Evolutionary conservation across 2,113 vertebrate species (phyloP).

Genomic region (Turnix velox): DNA sequence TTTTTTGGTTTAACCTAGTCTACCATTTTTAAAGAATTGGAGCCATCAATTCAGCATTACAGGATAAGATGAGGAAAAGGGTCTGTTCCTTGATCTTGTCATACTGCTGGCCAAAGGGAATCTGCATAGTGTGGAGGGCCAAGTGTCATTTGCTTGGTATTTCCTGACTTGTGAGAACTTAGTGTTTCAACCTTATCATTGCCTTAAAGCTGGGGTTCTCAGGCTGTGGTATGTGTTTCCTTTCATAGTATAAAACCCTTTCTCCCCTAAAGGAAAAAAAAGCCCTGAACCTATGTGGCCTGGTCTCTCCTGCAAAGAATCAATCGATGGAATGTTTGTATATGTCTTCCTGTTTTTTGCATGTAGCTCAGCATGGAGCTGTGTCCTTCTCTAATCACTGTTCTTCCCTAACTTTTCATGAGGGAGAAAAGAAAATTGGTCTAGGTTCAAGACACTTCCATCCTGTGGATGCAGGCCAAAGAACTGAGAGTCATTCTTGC

Average conservation of each 20-base stretch:
- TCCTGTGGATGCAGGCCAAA: neutral
- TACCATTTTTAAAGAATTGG: neutral
- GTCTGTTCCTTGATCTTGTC: neutral
- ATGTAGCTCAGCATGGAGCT: neutral
- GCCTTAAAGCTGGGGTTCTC: slow-evolving; percentile 23
- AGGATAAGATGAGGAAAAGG: neutral
- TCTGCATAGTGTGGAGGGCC: neutral
- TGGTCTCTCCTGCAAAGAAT: neutral
- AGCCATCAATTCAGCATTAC: neutral
- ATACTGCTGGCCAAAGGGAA: neutral
- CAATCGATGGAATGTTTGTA: neutral
- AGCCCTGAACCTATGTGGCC: neutral
- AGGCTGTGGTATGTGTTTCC: slow-evolving; percentile 2
- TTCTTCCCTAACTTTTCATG: neutral
- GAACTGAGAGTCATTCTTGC: neutral
- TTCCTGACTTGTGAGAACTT: slow-evolving; percentile 31
- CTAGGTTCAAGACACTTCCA: neutral
- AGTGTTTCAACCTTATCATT: slow-evolving; percentile 7
- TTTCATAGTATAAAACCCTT: neutral
- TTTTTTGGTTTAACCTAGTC: neutral
- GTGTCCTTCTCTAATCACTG: neutral
- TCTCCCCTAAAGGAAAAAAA: neutral
- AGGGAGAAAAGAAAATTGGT: neutral
- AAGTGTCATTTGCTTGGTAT: slow-evolving; percentile 35
- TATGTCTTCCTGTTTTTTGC: neutral